A percentile compares a stretch with the other conserved stretches of the same genome.
Evolutionary conservation across 2,113 vertebrate genomes (phyloP).

Genomic region (rabbit (Oryctolagus cuniculus)): DNA sequence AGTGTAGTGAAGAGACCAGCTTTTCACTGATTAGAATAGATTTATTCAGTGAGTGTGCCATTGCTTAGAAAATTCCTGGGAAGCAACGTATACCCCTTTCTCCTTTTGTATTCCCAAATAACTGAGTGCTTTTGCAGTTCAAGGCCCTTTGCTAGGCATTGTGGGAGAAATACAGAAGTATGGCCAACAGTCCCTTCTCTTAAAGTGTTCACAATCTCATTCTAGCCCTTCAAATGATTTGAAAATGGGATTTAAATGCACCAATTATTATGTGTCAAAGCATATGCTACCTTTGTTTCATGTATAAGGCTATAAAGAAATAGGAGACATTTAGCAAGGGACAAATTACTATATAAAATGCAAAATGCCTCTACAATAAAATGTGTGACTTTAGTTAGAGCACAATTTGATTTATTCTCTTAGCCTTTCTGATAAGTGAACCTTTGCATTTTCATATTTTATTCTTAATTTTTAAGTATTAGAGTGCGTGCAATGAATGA

Average conservation of each 20-base stretch:
- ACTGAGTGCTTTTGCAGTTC: background rate
- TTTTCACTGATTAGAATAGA: conserved; percentile 55
- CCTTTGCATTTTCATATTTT: conserved; percentile 85
- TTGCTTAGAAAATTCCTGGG: conserved; percentile 13
- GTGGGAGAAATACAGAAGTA: background rate
- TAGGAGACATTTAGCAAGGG: conserved; percentile 85
- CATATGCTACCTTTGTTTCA: conserved; percentile 78
- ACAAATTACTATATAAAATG: conserved; percentile 82
- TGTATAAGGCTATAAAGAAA: conserved; percentile 83
- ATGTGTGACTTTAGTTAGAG: conserved; percentile 82
- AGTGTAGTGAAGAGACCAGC: background rate
- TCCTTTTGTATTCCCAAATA: conserved; percentile 39
- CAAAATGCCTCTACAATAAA: conserved; percentile 86
- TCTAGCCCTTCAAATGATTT: conserved; percentile 49
- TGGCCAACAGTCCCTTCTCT: conserved; percentile 36
- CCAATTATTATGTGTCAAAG: conserved; percentile 71
- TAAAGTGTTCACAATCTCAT: conserved; percentile 46
- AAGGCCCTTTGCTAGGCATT: background rate
- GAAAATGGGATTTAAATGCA: conserved; percentile 71
- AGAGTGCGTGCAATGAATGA: conserved; percentile 78
- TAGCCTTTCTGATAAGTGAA: conserved; percentile 85
- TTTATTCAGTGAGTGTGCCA: background rate
- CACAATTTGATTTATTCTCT: conserved; percentile 84
- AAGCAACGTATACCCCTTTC: conserved; percentile 37
- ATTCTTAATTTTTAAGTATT: conserved; percentile 82